A percentile compares a stretch with the other conserved stretches of the same genome.
phyloP scores from a whole-genome alignment of 2,113 vertebrate species.

The Pelobates fuscus region DNA sequence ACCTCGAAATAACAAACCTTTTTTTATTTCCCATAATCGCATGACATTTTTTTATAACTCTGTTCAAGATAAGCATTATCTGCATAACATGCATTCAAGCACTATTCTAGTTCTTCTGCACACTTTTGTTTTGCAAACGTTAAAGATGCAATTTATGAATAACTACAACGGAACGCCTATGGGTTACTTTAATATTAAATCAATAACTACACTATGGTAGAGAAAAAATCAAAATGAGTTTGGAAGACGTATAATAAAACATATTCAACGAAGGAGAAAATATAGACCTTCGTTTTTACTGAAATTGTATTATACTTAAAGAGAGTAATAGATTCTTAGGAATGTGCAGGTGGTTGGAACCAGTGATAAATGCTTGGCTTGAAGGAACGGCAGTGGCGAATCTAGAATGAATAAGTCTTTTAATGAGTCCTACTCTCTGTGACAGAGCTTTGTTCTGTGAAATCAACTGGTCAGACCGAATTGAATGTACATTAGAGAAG shows the following conservation, averaged over 20 bases:
- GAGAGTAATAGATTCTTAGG: conserved; percentile 53
- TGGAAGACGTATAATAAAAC: conserved; percentile 55
- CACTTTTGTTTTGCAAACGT: too few species aligned
- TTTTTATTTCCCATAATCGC: too few species aligned
- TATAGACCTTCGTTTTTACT: conserved; percentile 22
- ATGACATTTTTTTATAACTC: too few species aligned
- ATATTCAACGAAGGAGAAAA: conserved; percentile 43
- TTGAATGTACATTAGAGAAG: too few species aligned
- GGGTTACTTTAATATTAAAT: conserved; percentile 47
- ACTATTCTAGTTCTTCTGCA: too few species aligned
- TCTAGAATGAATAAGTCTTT: neutral
- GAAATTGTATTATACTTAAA: conserved; percentile 52
- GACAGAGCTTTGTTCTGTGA: neutral
- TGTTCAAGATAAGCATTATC: too few species aligned
- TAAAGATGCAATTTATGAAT: too few species aligned
- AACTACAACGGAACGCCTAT: conserved; percentile 1
- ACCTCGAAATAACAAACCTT: too few species aligned
- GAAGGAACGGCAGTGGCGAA: conserved; percentile 11
- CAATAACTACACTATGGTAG: conserved; percentile 55
- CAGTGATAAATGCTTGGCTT: conserved; percentile 24
- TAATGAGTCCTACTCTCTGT: conserved; percentile 26
- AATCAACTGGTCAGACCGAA: neutral
- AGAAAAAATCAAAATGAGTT: conserved; percentile 55
- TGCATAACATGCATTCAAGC: too few species aligned
- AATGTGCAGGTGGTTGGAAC: conserved; percentile 50